Base-by-base conservation (phyloP, 2,888 invertebrate species). In the Calephelis perditalis region DNA sequence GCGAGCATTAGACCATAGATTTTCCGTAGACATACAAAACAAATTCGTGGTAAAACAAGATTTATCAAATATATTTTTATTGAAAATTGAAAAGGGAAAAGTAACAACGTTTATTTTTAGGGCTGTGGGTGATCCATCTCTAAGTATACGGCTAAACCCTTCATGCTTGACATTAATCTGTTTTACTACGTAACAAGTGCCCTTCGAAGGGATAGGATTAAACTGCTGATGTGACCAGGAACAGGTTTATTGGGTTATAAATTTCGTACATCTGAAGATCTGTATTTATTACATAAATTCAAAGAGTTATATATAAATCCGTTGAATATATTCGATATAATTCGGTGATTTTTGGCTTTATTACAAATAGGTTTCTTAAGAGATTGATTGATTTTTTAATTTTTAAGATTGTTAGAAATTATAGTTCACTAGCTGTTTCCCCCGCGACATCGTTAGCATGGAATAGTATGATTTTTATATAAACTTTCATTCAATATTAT, bases 181-280 rank as follows among this genome's bases (percentile, higher is more conserved):
- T 68, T 71, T 70, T 68, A 71, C 68, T 69, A 65, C 67, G 59
- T 68, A 69, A 67, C 64, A 68, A 73, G 68, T 60, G 65, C 61
- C 69, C 65, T 67, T 71, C 67, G 66, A 68, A 68, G 66, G 65
- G 64, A 62, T 68, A 70, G 79, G 80, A 86, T 85, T 84, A 84
- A 84, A 86, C 81, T 81, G 78, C 78, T 77, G 82, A 83, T 81
- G 79, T 78, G 82, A 78, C 74, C 76, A 76, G 76, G 77, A 80
- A 77, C 80, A 79, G 78, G 77, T 86, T 87, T 85, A 86, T 83
- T 74, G 78, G 70, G 62, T 67, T 68, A 79, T 85, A 85, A 85
- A 86, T 80, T 77, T 70, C 66, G 67, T 63, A 71, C 71, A 71
- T 71, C 70, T 71, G 69, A 69, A 66, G 73, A 78, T 77, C 80